phyloP scores from a whole-genome alignment of 2,797 vertebrate genomes.

The Bovichtus diacanthus region DNA sequence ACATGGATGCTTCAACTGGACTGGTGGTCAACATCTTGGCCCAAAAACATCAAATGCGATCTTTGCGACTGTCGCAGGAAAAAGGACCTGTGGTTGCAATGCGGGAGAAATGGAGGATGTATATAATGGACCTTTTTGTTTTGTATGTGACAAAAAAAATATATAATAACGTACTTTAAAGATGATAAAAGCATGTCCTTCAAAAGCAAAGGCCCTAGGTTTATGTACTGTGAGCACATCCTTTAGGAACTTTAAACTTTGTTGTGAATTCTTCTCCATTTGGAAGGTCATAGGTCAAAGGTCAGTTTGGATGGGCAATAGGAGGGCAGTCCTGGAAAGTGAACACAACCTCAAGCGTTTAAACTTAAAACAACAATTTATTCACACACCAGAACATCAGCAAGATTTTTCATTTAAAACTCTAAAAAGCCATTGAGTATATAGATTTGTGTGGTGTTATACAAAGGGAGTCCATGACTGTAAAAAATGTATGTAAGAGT shows the following conservation, averaged over 20 bases:
- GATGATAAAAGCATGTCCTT: slow-evolving; percentile 85
- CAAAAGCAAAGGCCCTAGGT: slow-evolving; percentile 71
- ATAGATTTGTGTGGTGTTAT: slow-evolving; percentile 88
- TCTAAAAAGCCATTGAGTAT: slow-evolving; percentile 87
- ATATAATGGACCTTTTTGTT: slow-evolving; percentile 87
- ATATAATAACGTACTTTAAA: slow-evolving; percentile 82
- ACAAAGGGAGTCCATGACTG: slow-evolving; percentile 85
- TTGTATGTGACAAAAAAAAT: slow-evolving; percentile 86
- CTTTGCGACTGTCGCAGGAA: slow-evolving; percentile 64
- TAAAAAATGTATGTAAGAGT: slow-evolving; percentile 88
- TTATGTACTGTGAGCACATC: slow-evolving; percentile 75
- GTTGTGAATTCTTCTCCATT: slow-evolving; percentile 84
- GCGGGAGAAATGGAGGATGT: slow-evolving; percentile 80
- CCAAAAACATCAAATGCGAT: slow-evolving; percentile 57
- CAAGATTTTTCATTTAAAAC: slow-evolving; percentile 72
- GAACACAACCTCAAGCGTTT: slow-evolving; percentile 54
- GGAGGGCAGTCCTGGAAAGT: slow-evolving; percentile 68
- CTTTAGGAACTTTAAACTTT: slow-evolving; percentile 84
- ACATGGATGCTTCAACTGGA: slow-evolving; percentile 62
- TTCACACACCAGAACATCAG: slow-evolving; percentile 61
- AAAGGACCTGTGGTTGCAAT: slow-evolving; percentile 74
- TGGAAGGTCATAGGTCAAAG: slow-evolving; percentile 80
- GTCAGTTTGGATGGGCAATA: slow-evolving; percentile 64
- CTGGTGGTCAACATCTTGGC: slow-evolving; percentile 58
- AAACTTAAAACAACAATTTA: slow-evolving; percentile 51